These are phyloP conservation scores for Astreopora myriophthalma DNA, from an alignment of 64 coral and sea anemone species.

Conservation along the genomic window DNA sequence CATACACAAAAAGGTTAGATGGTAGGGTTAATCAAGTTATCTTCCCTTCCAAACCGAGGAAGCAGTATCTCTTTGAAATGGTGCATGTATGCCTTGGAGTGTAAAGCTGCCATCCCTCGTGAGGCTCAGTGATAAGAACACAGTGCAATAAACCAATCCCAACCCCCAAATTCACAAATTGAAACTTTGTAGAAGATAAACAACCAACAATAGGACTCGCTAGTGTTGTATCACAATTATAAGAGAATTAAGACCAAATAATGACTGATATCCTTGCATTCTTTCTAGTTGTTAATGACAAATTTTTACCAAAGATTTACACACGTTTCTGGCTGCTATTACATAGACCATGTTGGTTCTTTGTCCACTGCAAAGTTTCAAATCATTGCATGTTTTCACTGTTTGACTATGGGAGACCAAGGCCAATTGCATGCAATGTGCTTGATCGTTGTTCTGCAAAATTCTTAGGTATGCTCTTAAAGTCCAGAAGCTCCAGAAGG, in stretches of 20 bases:
- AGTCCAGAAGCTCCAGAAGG: not conserved
- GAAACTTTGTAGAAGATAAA: not conserved
- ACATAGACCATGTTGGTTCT: not conserved
- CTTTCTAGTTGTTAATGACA: not conserved
- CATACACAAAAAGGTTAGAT: not conserved
- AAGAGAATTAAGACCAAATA: too few relatives aligned
- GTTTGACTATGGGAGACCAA: not conserved
- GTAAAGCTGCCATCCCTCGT: slow-evolving; percentile 17
- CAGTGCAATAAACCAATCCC: not conserved
- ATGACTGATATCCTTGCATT: too few relatives aligned
- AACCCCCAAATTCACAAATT: not conserved
- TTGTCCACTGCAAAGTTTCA: not conserved
- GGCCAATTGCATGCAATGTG: not conserved
- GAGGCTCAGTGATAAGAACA: not conserved
- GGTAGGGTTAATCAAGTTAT: not conserved
- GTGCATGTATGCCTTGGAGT: not conserved
- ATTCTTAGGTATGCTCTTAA: not conserved
- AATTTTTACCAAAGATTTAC: not conserved
- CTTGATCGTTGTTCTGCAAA: not conserved
- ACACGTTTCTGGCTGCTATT: not conserved
- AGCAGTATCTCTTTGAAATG: not conserved
- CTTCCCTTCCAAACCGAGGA: not conserved
- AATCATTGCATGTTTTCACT: not conserved
- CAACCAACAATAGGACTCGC: not conserved
- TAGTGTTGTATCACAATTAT: not conserved